Conservation (phyloP, 1,140 invertebrate genomes). For the Lycorma delicatula region DNA sequence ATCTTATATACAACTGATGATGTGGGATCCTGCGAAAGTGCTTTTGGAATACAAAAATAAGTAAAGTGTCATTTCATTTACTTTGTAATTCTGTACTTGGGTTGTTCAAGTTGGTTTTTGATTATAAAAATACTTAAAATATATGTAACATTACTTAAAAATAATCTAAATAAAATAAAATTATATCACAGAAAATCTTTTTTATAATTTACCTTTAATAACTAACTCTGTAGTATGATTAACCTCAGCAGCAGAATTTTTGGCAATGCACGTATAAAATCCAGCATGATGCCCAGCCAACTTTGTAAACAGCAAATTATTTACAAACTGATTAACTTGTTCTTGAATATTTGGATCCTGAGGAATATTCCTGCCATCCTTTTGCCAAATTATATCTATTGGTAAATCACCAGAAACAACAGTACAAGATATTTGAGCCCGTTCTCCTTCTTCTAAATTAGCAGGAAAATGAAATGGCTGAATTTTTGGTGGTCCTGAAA, state of each 20-base stretch:
- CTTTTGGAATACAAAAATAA: no score
- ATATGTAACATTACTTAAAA: no score
- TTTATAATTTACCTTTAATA: conserved; percentile 62
- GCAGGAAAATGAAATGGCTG: conserved; percentile 72
- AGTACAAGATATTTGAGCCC: conserved; percentile 81
- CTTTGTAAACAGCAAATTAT: conserved; percentile 68
- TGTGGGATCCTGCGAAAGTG: no score
- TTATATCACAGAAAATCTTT: neutral
- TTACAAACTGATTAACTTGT: conserved; percentile 64
- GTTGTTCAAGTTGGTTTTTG: no score
- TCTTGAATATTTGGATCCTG: conserved; percentile 59
- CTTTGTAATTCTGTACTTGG: no score
- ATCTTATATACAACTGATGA: no score
- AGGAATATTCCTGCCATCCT: conserved; percentile 60
- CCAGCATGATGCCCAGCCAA: conserved; percentile 70
- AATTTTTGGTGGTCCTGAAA: conserved; percentile 68
- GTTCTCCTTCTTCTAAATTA: conserved; percentile 74
- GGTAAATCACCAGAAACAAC: conserved; percentile 86
- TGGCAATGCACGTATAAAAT: conserved; percentile 79
- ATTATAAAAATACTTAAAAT: no score
- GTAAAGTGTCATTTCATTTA: no score
- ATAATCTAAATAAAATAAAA: no score
- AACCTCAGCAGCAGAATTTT: conserved; percentile 72
- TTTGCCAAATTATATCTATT: conserved; percentile 79
- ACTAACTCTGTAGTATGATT: conserved; percentile 76